Evolutionary conservation across 2,113 vertebrate species (phyloP).

Genomic region (Aythya baeri): DNA sequence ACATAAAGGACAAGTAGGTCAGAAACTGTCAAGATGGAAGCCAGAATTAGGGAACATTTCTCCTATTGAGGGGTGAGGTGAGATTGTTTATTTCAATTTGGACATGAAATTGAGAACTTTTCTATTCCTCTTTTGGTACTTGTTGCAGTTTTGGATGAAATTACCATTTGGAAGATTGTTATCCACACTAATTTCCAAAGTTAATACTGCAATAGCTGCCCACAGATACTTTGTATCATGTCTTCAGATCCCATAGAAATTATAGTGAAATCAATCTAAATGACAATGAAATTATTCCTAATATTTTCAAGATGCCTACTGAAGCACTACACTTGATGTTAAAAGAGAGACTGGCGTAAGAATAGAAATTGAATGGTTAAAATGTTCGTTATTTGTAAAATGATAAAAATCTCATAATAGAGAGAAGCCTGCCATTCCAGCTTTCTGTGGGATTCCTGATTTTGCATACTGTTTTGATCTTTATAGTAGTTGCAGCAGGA

Average conservation of each 20-base stretch:
- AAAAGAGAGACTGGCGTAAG: neutral
- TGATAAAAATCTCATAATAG: neutral
- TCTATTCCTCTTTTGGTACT: neutral
- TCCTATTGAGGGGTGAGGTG: neutral
- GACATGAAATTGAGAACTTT: neutral
- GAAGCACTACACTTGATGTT: neutral
- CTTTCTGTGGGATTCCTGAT: neutral
- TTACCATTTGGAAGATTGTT: neutral
- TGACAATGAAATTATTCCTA: neutral
- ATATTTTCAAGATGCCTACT: neutral
- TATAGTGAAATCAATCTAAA: neutral
- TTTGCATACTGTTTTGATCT: neutral
- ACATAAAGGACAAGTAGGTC: neutral
- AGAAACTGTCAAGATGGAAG: neutral
- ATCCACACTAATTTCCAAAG: neutral
- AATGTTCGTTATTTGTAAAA: neutral
- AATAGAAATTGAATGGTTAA: neutral
- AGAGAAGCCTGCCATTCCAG: neutral
- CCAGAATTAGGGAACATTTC: neutral
- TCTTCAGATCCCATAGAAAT: neutral
- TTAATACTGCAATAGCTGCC: neutral
- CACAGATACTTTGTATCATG: neutral
- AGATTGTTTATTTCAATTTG: neutral
- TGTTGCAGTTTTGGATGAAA: neutral
- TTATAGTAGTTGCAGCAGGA: neutral